Percentiles rank a stretch among this genome's conserved stretches.
Evolutionary conservation across 1,140 invertebrate species (phyloP).

Genomic region (Coenobita brevimanus): DNA sequence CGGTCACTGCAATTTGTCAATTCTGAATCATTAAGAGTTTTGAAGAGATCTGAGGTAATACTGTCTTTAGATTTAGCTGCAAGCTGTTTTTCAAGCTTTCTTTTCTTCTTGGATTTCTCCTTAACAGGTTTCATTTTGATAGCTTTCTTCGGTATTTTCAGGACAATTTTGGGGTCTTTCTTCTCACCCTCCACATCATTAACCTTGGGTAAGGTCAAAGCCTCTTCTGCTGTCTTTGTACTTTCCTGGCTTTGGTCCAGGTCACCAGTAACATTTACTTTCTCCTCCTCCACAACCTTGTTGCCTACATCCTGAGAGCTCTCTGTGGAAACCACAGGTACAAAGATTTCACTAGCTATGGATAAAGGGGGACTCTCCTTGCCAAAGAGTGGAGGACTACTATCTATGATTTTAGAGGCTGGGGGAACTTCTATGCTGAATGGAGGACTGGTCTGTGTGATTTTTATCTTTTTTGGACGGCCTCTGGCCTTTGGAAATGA

Average conservation of each 20-base stretch:
- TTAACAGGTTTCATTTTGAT: neutral
- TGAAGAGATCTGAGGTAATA: no score
- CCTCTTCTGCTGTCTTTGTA: neutral
- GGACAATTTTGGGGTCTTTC: slow-evolving; percentile 25
- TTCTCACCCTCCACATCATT: neutral
- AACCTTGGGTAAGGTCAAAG: neutral
- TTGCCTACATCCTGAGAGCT: no score
- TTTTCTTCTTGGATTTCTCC: neutral
- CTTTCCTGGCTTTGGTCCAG: no score
- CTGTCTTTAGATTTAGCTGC: neutral
- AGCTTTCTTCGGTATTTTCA: slow-evolving; percentile 46
- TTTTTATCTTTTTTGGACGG: neutral
- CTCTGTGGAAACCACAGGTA: no score
- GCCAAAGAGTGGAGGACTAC: no score
- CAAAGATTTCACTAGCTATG: no score
- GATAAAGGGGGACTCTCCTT: no score
- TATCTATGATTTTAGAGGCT: no score
- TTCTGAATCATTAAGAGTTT: no score
- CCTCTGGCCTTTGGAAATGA: slow-evolving; percentile 35
- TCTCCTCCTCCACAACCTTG: no score
- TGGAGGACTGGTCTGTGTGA: neutral
- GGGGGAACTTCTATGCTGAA: neutral
- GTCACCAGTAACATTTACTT: no score
- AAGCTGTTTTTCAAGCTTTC: neutral
- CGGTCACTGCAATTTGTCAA: no score